Evolutionary conservation across 2,888 invertebrate genomes (phyloP).

Genomic region (Plebejus argus): DNA sequence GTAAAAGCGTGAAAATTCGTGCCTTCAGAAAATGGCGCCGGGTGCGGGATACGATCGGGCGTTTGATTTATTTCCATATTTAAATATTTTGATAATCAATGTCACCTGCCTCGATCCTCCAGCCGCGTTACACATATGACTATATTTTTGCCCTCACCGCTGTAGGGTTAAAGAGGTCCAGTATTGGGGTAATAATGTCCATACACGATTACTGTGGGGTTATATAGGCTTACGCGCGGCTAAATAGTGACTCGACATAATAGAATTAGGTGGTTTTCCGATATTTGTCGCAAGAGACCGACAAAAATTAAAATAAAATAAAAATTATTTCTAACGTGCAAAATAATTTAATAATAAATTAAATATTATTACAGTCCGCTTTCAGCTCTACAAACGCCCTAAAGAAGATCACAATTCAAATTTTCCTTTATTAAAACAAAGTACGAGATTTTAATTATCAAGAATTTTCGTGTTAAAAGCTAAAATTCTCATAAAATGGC

Average conservation of each 20-base stretch:
- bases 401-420: not conserved
- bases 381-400: not conserved
- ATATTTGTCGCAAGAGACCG: too few relatives aligned
- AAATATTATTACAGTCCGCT: too few relatives aligned
- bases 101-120: conserved; percentile 20
- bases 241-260: not conserved
- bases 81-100: conserved; percentile 27
- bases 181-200: not conserved
- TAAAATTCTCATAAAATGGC: not conserved
- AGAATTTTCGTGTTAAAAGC: not conserved
- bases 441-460: conserved; percentile 8
- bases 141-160: not conserved
- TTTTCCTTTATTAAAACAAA: conserved; percentile 5
- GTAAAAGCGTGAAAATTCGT: conserved; percentile 2
- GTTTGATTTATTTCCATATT: conserved; percentile 27
- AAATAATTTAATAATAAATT: too few relatives aligned
- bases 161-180: not conserved
- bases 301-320: too few relatives aligned
- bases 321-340: too few relatives aligned
- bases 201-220: not conserved
- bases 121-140: not conserved
- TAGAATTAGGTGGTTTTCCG: too few relatives aligned
- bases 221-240: not conserved
- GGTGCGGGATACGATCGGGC: conserved; percentile 17
- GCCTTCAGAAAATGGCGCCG: conserved; percentile 16